Conservation (phyloP, 2,888 invertebrate genomes). For the Dexiosoma caninum region DNA sequence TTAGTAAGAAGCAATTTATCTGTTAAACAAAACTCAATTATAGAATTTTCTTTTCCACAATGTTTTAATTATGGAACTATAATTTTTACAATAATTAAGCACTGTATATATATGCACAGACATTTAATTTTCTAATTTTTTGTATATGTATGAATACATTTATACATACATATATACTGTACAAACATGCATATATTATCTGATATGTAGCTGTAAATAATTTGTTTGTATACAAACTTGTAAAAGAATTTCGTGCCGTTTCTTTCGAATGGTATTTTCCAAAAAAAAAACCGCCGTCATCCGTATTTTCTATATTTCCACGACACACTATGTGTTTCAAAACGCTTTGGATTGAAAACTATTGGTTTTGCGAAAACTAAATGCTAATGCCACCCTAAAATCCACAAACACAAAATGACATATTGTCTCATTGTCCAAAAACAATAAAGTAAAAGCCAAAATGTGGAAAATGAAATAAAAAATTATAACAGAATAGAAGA, state of each 20-base stretch:
- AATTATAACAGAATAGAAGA: background rate
- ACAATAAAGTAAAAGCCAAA: conserved; percentile 29
- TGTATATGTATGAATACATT: background rate
- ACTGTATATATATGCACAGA: background rate
- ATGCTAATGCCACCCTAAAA: conserved; percentile 44
- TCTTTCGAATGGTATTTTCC: conserved; percentile 18
- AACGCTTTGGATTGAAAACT: conserved; percentile 56
- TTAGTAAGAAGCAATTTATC: background rate
- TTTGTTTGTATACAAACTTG: background rate
- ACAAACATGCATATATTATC: background rate
- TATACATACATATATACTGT: too few relatives aligned
- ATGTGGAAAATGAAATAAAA: background rate
- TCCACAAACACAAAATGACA: conserved; percentile 27
- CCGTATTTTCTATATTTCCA: conserved; percentile 23
- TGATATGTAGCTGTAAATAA: background rate
- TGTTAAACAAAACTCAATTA: too few relatives aligned
- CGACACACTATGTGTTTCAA: conserved; percentile 43
- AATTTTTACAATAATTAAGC: conserved; percentile 6
- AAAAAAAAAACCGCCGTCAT: conserved; percentile 28
- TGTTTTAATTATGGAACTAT: too few relatives aligned
- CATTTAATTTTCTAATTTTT: background rate
- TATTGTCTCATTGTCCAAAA: conserved; percentile 51
- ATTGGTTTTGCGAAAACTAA: conserved; percentile 15
- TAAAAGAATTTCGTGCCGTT: conserved; percentile 3
- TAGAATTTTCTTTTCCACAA: too few relatives aligned